phyloP scores from a whole-genome alignment of 2,113 vertebrate species.

The Amphiprion ocellaris region DNA sequence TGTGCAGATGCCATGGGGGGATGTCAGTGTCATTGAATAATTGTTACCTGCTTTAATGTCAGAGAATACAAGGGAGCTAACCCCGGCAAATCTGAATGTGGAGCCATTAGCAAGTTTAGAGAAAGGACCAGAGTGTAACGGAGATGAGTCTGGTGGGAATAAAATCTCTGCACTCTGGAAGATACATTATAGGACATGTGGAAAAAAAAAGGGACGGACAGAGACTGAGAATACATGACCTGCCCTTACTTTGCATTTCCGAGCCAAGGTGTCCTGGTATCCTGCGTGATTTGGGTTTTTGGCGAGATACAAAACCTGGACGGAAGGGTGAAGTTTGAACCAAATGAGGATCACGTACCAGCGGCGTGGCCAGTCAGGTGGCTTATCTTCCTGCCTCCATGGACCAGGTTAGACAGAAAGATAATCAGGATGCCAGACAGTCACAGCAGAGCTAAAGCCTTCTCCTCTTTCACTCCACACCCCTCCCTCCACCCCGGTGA shows the following conservation, averaged over 20 bases:
- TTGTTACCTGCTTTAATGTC: conserved; percentile 6
- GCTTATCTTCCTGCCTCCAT: conserved; percentile 20
- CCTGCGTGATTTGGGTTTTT: conserved; percentile 40
- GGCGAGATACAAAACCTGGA: conserved; percentile 19
- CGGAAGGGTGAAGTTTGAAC: conserved; percentile 31
- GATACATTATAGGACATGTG: conserved; percentile 37
- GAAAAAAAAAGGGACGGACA: conserved; percentile 28
- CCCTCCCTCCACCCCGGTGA: conserved; percentile 67
- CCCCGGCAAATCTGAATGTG: conserved; percentile 26
- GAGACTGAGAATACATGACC: conserved; percentile 64
- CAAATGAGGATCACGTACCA: conserved; percentile 37
- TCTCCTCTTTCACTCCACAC: conserved; percentile 58
- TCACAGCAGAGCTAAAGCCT: conserved; percentile 45
- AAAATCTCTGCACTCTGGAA: conserved; percentile 39
- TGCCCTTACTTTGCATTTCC: conserved; percentile 70
- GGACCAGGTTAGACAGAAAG: conserved; percentile 46
- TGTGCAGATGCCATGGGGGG: background rate
- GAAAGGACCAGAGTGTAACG: conserved; percentile 45
- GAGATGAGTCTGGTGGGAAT: conserved; percentile 60
- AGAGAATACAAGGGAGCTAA: conserved; percentile 7
- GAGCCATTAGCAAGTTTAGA: conserved; percentile 53
- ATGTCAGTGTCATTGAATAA: background rate
- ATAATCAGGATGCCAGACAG: conserved; percentile 61
- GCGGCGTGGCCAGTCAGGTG: conserved; percentile 40
- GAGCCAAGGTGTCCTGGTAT: conserved; percentile 64